phyloP scores from a whole-genome alignment of 1,140 invertebrate genomes.

The Pachypeltis micranthus region DNA sequence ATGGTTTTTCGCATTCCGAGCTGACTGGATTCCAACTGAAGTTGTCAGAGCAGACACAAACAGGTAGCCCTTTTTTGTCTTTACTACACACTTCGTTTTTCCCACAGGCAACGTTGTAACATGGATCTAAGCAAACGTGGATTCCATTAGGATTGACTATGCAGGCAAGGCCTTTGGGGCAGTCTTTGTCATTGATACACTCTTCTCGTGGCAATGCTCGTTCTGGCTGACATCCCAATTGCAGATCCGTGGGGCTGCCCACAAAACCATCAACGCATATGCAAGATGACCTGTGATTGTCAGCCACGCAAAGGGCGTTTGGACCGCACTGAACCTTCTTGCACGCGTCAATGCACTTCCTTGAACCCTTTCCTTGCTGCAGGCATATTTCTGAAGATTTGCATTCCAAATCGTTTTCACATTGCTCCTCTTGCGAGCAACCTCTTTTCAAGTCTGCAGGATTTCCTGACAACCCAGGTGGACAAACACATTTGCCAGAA shows the following conservation, averaged over 20 bases:
- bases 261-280: conserved; percentile 66
- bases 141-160: conserved; percentile 39
- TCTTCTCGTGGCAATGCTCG: conserved; percentile 38
- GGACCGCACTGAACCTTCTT: conserved; percentile 78
- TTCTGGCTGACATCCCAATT: conserved; percentile 59
- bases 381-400: conserved; percentile 72
- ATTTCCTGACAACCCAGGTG: conserved; percentile 64
- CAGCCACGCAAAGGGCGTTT: conserved; percentile 71
- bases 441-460: conserved; percentile 54
- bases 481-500: conserved; percentile 64
- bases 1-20: conserved; percentile 70
- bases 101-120: conserved; percentile 63
- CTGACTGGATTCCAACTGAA: conserved; percentile 71
- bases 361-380: conserved; percentile 56
- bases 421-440: conserved; percentile 57
- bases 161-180: conserved; percentile 47
- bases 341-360: conserved; percentile 76
- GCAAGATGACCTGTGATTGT: conserved; percentile 71
- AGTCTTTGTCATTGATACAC: conserved; percentile 60
- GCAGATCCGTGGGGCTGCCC: conserved; percentile 66
- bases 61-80: conserved; percentile 49
- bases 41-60: conserved; percentile 61
- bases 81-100: conserved; percentile 64
- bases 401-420: conserved; percentile 67
- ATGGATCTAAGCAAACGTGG: conserved; percentile 60